Conservation (phyloP, 2,797 vertebrate genomes). For the Silurus aristotelis region DNA sequence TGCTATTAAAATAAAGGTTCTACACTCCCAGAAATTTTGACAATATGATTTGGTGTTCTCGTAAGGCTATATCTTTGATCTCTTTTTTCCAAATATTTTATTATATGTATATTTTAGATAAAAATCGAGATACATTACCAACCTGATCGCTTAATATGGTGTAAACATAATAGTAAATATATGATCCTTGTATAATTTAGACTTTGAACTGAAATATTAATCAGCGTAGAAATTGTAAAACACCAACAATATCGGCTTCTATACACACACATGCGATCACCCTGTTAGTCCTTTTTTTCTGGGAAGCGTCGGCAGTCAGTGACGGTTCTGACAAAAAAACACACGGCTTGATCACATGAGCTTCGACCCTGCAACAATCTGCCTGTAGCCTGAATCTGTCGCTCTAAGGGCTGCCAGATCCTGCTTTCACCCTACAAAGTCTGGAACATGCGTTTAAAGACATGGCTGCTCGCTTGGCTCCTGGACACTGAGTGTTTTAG, state of each 20-base stretch:
- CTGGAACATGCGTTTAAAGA: constrained; percentile 33
- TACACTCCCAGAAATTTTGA: no score
- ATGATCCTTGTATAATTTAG: no score
- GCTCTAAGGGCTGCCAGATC: constrained; percentile 28
- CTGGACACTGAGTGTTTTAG: constrained; percentile 19
- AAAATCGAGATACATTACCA: no score
- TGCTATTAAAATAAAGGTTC: no score
- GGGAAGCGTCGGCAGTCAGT: not conserved
- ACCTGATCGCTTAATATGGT: no score
- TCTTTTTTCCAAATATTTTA: no score
- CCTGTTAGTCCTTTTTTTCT: not conserved
- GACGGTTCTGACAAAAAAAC: not conserved
- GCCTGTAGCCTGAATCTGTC: not conserved
- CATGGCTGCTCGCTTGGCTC: not conserved
- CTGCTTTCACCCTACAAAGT: not conserved
- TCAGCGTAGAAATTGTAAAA: not conserved
- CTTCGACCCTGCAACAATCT: not conserved
- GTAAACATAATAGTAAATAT: no score
- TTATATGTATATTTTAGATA: no score
- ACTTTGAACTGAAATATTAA: no score
- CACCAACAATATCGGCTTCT: no score
- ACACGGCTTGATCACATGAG: not conserved
- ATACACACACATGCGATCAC: not conserved
- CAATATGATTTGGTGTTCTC: no score
- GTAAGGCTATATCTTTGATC: no score